Percentiles rank a stretch among this genome's conserved stretches.
phyloP scores from a whole-genome alignment of 2,888 invertebrate species.

The Oxyscelio sp. region DNA sequence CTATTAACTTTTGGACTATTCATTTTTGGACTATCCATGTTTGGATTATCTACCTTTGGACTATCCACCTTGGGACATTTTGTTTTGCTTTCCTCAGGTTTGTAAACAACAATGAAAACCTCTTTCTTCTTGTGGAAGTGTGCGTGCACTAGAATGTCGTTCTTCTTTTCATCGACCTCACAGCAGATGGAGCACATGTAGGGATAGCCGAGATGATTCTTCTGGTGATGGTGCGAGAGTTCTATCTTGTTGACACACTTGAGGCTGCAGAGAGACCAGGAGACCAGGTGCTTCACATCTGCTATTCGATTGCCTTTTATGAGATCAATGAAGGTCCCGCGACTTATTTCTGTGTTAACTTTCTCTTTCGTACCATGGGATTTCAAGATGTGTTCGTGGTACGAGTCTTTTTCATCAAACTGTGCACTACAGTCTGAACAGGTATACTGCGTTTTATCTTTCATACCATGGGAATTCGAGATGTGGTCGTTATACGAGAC shows the following conservation, averaged over 20 bases:
- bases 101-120: neutral
- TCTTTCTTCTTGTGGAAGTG: neutral
- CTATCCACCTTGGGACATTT: neutral
- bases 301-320: neutral
- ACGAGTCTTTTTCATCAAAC: slow-evolving; percentile 13
- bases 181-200: slow-evolving; percentile 46
- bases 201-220: neutral
- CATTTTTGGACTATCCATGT: too few species aligned
- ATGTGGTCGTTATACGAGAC: too few species aligned
- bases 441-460: too few species aligned
- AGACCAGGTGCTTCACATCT: neutral
- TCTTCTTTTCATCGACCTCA: slow-evolving; percentile 9
- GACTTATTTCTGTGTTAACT: neutral
- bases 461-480: too few species aligned
- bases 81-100: neutral
- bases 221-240: slow-evolving; percentile 18
- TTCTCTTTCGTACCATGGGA: neutral
- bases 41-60: too few species aligned
- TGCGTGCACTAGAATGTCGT: slow-evolving; percentile 35
- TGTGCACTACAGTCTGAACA: neutral
- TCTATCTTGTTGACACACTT: slow-evolving; percentile 2
- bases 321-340: neutral
- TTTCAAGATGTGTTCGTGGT: slow-evolving; percentile 19
- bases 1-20: too few species aligned
- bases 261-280: slow-evolving; percentile 27